These are phyloP conservation scores for Henricia sp. DNA, from an alignment of 53 echinoderm and acorn worm genomes.

Conservation along the genomic window DNA sequence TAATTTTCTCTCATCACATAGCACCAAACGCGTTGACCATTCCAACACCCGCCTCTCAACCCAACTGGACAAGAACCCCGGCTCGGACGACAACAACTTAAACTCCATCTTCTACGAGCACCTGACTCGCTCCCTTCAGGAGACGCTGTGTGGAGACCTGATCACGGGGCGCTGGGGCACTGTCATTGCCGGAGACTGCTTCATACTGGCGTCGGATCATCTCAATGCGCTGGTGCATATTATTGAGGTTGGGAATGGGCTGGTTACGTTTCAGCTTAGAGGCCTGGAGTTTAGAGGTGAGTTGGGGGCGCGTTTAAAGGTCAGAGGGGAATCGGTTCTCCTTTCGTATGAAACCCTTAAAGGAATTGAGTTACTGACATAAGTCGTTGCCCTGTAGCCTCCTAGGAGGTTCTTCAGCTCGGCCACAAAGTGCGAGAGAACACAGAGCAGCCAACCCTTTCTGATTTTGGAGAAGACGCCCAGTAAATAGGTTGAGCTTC, in stretches of 20 bases:
- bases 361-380: no score
- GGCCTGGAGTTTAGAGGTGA: constrained; percentile 98
- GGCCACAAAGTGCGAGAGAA: no score
- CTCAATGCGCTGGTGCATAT: constrained; percentile 97
- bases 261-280: constrained; percentile 95
- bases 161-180: constrained; percentile 88
- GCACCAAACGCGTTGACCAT: constrained; percentile 98
- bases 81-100: constrained; percentile 95
- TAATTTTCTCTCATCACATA: no score
- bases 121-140: constrained; percentile 96
- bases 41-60: constrained; percentile 96
- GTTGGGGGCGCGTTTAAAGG: neutral
- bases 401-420: no score
- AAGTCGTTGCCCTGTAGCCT: no score
- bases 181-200: constrained; percentile 91
- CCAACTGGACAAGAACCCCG: constrained; percentile 97
- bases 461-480: no score
- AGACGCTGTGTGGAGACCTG: constrained; percentile 95
- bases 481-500: no score
- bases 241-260: constrained; percentile 93
- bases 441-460: no score
- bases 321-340: no score
- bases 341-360: no score
- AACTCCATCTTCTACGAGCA: constrained; percentile 99
- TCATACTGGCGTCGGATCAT: constrained; percentile 95